Base-by-base conservation (phyloP, 2,113 vertebrate genomes). In the Gorilla gorilla region DNA sequence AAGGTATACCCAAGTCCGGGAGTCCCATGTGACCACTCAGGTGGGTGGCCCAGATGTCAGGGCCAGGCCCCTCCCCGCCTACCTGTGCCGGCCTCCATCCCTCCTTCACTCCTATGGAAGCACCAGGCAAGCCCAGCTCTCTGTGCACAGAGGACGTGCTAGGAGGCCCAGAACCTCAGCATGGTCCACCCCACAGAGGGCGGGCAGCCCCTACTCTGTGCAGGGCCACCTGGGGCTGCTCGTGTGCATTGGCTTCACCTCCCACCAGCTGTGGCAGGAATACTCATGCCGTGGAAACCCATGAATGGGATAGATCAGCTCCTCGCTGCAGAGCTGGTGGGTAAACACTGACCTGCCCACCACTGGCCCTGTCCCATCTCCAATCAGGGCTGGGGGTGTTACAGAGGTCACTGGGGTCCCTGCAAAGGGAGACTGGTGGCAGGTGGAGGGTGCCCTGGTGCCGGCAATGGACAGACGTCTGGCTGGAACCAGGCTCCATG, bases 341-440 rank as follows among this genome's bases (percentile, higher is more conserved):
- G 14, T 23, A 0, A 48, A 8, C n/a, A 23, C 32, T 11, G 1
- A 4, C 75, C 4, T 32, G 4, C 59, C 12, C 17, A 12, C 7
- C 30, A 0, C 72, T 22, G 45, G 9, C 35, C 17, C 61, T 76
- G 25, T 45, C 64, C 72, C n/a, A 30, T 16, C 10, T 32, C 61
- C 12, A 12, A 6, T 23, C 61, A 18, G 12, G 30, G 66, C 10
- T 8, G 72, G 18, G n/a, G 16, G 10, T 59, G 18, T 70, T 72
- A 8, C 18, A 45, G 38, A 20, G 48, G 59, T 59, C 0, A 1
- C 10, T 23, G 13, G 38, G 20, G 8, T 6, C 64, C 22, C 14
- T 13, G 20, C 18, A 35, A 75, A 84, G 61, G 38, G 3, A 32
- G 5, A 35, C 66, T 1, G 7, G 66, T 18, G 8, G 30, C 20